Conservation (phyloP, 2,113 vertebrate genomes). For the Notiomystis cincta region DNA sequence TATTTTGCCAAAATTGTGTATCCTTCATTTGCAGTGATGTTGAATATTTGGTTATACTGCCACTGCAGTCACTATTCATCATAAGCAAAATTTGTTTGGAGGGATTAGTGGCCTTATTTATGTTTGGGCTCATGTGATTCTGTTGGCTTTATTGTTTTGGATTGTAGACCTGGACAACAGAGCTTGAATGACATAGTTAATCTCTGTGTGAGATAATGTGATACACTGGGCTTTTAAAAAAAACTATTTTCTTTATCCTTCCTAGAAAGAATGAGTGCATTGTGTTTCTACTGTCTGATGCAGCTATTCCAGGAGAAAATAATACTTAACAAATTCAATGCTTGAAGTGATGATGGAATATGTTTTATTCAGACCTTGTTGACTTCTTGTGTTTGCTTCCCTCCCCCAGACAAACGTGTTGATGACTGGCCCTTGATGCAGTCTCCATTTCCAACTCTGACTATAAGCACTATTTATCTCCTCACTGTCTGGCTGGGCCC, state of each 20-base stretch:
- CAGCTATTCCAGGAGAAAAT: not conserved
- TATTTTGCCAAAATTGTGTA: not conserved
- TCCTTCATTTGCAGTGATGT: not conserved
- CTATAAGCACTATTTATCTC: conserved; percentile 93
- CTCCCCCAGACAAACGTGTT: conserved; percentile 90
- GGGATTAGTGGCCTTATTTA: not conserved
- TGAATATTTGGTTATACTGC: not conserved
- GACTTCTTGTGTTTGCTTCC: conserved; percentile 21
- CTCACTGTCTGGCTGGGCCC: conserved; percentile 96
- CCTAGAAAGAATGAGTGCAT: not conserved
- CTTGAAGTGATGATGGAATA: not conserved
- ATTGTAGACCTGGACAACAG: not conserved
- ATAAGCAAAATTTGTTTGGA: not conserved
- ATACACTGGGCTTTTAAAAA: fast-evolving
- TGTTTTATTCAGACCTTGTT: not conserved
- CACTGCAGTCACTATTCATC: not conserved
- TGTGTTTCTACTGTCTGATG: not conserved
- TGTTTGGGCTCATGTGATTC: not conserved
- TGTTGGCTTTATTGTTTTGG: not conserved
- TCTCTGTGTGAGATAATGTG: not conserved
- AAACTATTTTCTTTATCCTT: not conserved
- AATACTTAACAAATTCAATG: not conserved
- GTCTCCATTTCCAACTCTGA: conserved; percentile 89
- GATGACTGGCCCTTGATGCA: conserved; percentile 97
- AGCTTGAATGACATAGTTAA: not conserved